phyloP scores from a whole-genome alignment of 2,113 vertebrate genomes.

The Empidonax traillii region DNA sequence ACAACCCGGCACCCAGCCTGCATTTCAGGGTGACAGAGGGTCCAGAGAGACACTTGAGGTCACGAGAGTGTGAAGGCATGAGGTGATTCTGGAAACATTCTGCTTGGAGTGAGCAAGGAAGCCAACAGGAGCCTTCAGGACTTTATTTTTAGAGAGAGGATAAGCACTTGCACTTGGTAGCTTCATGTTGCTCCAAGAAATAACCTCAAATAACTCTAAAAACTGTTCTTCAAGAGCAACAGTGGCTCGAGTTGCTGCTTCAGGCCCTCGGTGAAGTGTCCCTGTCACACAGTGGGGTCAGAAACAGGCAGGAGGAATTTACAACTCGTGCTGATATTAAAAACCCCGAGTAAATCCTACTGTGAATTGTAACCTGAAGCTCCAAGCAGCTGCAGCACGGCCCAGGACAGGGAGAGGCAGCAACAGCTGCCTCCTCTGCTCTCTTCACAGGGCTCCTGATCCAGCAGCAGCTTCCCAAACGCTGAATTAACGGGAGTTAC shows the following conservation, averaged over 20 bases:
- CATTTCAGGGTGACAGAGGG: not conserved
- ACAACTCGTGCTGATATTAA: not conserved
- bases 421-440: not conserved
- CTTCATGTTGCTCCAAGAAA: not conserved
- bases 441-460: not conserved
- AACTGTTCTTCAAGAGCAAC: not conserved
- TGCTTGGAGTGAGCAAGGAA: not conserved
- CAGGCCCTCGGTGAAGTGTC: not conserved
- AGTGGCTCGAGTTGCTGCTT: fast-evolving
- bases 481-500: not conserved
- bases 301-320: not conserved
- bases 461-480: not conserved
- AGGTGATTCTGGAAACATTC: not conserved
- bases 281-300: not conserved
- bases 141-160: not conserved
- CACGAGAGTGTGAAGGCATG: fast-evolving
- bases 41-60: not conserved
- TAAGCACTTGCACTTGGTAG: not conserved
- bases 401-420: not conserved
- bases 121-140: not conserved
- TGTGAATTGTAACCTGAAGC: not conserved
- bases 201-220: not conserved
- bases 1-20: not conserved
- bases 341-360: not conserved
- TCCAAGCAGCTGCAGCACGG: not conserved